phyloP scores from a whole-genome alignment of 2,113 vertebrate genomes.

The Nothoprocta perdicaria region DNA sequence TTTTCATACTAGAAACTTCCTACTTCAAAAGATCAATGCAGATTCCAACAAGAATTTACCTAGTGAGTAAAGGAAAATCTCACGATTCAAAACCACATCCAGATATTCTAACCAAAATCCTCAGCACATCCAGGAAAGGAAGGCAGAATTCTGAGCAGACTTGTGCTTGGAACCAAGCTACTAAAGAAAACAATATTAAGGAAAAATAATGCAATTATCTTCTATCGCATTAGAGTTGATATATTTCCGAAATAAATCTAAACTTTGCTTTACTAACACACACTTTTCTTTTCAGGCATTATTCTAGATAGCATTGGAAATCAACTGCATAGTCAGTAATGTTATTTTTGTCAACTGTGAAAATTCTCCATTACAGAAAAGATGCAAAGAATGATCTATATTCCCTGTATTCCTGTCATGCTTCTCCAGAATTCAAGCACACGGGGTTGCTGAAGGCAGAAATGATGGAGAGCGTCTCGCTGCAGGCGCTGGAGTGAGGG shows the following conservation, averaged over 20 bases:
- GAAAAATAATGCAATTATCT: background rate
- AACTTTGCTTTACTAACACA: background rate
- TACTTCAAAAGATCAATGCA: background rate
- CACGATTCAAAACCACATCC: rapidly evolving
- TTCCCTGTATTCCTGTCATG: background rate
- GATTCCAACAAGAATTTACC: background rate
- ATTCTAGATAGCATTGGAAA: conserved; percentile 57
- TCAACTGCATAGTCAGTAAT: conserved; percentile 16
- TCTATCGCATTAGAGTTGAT: background rate
- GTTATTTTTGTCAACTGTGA: conserved; percentile 27
- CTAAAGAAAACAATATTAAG: background rate
- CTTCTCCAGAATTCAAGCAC: background rate
- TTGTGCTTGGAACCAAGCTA: background rate
- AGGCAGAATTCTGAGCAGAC: background rate
- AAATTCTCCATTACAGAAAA: background rate
- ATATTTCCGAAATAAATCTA: conserved; percentile 11
- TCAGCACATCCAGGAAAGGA: rapidly evolving
- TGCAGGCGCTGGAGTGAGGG: rapidly evolving
- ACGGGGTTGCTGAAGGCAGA: background rate
- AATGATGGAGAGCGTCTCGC: background rate
- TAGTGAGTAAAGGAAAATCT: background rate
- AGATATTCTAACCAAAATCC: background rate
- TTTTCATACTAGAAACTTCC: too few species aligned
- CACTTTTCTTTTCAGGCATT: background rate
- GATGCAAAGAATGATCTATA: background rate